Conservation (phyloP, 2,888 invertebrate genomes). For the Germaria angustata region DNA sequence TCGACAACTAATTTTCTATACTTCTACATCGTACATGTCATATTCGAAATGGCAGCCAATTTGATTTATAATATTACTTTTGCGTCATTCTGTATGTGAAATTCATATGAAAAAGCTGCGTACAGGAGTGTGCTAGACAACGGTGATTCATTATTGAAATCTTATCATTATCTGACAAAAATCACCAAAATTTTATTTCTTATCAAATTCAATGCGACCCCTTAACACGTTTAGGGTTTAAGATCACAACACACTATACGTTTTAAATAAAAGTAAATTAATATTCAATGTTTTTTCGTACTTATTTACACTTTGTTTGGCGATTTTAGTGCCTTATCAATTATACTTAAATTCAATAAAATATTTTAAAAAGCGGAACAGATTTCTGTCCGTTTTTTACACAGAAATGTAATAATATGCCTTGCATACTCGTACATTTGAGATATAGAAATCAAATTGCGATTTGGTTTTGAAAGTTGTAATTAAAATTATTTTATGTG, state of each 20-base stretch:
- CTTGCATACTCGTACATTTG: constrained; percentile 19
- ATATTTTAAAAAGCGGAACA: constrained; percentile 47
- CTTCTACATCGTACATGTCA: too few relatives aligned
- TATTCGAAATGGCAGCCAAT: too few relatives aligned
- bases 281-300: not conserved
- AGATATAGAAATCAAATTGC: constrained; percentile 25
- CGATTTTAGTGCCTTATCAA: constrained; percentile 30
- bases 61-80: too few relatives aligned
- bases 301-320: constrained; percentile 19
- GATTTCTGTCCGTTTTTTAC: constrained; percentile 18
- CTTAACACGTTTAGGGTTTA: not conserved
- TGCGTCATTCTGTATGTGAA: too few relatives aligned
- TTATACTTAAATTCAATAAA: constrained; percentile 36
- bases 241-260: not conserved
- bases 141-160: too few relatives aligned
- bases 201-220: not conserved
- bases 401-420: not conserved
- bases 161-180: too few relatives aligned
- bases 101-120: too few relatives aligned
- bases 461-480: constrained; percentile 48
- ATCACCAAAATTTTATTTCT: too few relatives aligned
- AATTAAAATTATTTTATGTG: constrained; percentile 51
- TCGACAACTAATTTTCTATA: too few relatives aligned
- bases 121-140: too few relatives aligned
- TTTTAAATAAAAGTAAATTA: constrained; percentile 4